Base-by-base conservation (phyloP, 2,113 vertebrate genomes). In the Cisticola juncidis region DNA sequence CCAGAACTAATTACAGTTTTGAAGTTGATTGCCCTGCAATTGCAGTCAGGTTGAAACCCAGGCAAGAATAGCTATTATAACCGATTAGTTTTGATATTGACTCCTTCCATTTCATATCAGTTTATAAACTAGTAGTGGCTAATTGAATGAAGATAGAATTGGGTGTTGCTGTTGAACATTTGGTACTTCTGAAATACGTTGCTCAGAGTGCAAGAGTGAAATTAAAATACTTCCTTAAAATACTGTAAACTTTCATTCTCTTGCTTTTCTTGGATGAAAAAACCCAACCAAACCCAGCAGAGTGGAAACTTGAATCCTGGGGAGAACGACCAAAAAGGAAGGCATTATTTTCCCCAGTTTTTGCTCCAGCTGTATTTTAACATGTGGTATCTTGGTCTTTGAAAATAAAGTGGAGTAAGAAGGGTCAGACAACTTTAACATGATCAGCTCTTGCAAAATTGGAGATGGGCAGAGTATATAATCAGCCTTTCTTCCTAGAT, bases 401-500 rank as follows among this genome's bases (percentile, higher is more conserved):
- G 45, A 70, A 86, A 86, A 68, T 57, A 80, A 29, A 11, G 14
- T 3, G 6, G 36, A 68, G 12, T 79, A 33, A 54, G 60, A 90
- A 61, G 35, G 45, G 53, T 93, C 58, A 85, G 66, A 25, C 12
- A 60, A 56, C 40, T 89, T 79, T 64, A 54, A 68, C 36, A 28
- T 50, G 25, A 74, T 35, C 42, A 54, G 40, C 81, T 86, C 20
- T 61, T 89, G 60, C n/a, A 35, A 53, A 21, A 40, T 61, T 71
- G 28, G 48, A 56, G 62, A 33, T 77, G 86, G 53, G 51, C 50
- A 70, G 45, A 33, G 31, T 62, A 17, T 77, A 90, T 88, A 80
- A 66, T 70, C 42, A 76, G 35, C 50, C 71, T 85, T 93, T 90
- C 21, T 72, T 92, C 51, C 88, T 88, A 57, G 76, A 58, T 70